Evolutionary conservation across 1,140 invertebrate species (phyloP).

Genomic region (Chironomus striatipennis): DNA sequence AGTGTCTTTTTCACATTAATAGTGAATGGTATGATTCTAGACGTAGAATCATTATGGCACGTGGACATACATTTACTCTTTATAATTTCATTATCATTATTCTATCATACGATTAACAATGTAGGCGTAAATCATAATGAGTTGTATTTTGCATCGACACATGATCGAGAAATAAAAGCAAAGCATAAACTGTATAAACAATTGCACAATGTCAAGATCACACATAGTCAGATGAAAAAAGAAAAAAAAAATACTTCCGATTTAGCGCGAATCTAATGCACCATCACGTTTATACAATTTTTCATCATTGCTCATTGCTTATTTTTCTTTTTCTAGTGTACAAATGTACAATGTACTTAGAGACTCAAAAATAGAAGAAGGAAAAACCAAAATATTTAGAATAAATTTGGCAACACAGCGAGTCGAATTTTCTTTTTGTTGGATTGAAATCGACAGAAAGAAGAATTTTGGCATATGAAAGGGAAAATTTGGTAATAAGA

Average conservation of each 20-base stretch:
- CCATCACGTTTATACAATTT: neutral
- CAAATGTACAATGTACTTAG: neutral
- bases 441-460: neutral
- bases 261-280: neutral
- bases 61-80: neutral
- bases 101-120: too few species aligned
- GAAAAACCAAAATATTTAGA: neutral
- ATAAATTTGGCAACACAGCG: neutral
- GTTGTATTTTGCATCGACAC: too few species aligned
- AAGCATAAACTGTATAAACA: neutral
- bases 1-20: neutral
- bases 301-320: neutral
- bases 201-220: constrained; percentile 1
- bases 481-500: neutral
- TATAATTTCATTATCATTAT: too few species aligned
- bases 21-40: neutral
- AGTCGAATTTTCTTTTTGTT: neutral
- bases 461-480: neutral
- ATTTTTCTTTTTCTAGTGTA: neutral
- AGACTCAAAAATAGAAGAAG: too few species aligned
- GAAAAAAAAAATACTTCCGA: neutral
- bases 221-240: neutral
- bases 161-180: too few species aligned
- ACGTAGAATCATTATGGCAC: too few species aligned
- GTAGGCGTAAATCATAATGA: too few species aligned